Evolutionary conservation across 2,797 vertebrate genomes (phyloP).

Genomic region (Eulemur mongoz): DNA sequence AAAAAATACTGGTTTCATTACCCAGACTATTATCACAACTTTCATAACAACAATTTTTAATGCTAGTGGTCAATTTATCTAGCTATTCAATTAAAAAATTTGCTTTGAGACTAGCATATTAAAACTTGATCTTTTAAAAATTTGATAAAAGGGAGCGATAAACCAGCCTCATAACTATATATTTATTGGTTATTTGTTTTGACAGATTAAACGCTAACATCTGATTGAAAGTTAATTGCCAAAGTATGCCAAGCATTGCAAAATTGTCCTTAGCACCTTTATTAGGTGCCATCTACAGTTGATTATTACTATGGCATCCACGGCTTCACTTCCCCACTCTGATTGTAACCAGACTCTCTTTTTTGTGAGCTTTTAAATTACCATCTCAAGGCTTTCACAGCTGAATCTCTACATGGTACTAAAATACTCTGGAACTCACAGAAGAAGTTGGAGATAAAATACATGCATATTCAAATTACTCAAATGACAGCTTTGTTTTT

Average conservation of each 20-base stretch:
- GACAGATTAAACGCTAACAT: conserved; percentile 64
- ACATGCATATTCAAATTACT: conserved; percentile 60
- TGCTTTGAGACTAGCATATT: conserved; percentile 52
- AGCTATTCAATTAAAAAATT: conserved; percentile 59
- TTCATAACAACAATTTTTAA: conserved; percentile 55
- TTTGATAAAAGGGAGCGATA: conserved; percentile 65
- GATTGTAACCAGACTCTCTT: background rate
- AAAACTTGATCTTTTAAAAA: conserved; percentile 62
- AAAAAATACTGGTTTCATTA: conserved; percentile 62
- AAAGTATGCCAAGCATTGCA: conserved; percentile 68
- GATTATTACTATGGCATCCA: background rate
- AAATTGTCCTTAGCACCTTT: conserved; percentile 73
- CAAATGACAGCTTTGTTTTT: conserved; percentile 66
- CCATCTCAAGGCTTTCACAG: conserved; percentile 16
- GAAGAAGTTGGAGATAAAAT: conserved; percentile 48
- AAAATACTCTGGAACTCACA: conserved; percentile 53
- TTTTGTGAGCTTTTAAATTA: background rate
- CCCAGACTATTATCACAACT: conserved; percentile 53
- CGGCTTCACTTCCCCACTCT: background rate
- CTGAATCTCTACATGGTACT: conserved; percentile 20
- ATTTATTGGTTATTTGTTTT: conserved; percentile 70
- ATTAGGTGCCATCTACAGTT: conserved; percentile 18
- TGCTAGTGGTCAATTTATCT: conserved; percentile 71
- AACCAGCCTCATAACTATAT: conserved; percentile 49
- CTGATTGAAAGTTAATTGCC: conserved; percentile 73